Percentiles rank a stretch among this genome's conserved stretches.
phyloP scores from a whole-genome alignment of 2,113 vertebrate species.

The Phalacrocorax brasilianus region DNA sequence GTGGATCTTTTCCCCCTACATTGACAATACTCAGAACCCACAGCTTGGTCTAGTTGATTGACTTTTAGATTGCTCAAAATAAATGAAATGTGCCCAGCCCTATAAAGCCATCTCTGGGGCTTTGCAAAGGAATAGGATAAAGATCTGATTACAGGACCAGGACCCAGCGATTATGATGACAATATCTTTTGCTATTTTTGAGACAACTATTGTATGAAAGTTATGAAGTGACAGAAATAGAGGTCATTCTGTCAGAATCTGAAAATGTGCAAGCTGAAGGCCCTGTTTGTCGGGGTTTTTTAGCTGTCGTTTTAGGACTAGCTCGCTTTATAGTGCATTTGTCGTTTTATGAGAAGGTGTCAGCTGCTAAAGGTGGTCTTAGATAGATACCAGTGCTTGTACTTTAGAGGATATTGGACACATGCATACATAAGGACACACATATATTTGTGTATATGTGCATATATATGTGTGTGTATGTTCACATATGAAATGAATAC shows the following conservation, averaged over 20 bases:
- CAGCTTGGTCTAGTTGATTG: neutral
- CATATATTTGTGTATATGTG: fast-evolving
- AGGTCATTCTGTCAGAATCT: slow-evolving; percentile 40
- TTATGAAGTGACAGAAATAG: slow-evolving; percentile 41
- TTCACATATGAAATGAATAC: neutral
- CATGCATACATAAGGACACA: neutral
- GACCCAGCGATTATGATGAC: neutral
- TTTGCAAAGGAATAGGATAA: neutral
- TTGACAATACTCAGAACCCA: neutral
- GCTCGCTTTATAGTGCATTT: slow-evolving; percentile 14
- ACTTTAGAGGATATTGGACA: neutral
- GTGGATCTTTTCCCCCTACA: neutral
- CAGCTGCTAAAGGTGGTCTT: slow-evolving; percentile 24
- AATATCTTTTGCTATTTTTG: slow-evolving; percentile 10
- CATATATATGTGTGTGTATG: neutral
- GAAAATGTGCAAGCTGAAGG: slow-evolving; percentile 35
- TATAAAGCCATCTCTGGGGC: neutral
- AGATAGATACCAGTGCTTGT: slow-evolving; percentile 21
- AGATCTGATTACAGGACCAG: slow-evolving; percentile 18
- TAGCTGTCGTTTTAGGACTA: slow-evolving; percentile 6
- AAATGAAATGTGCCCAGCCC: neutral
- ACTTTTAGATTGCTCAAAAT: neutral
- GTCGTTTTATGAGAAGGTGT: slow-evolving; percentile 31
- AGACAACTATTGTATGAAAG: neutral
- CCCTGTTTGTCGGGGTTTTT: neutral